Evolutionary conservation across 2,797 vertebrate species (phyloP), one percentile per base, ranked within the genome.

Genomic region (Octomys mimax): DNA sequence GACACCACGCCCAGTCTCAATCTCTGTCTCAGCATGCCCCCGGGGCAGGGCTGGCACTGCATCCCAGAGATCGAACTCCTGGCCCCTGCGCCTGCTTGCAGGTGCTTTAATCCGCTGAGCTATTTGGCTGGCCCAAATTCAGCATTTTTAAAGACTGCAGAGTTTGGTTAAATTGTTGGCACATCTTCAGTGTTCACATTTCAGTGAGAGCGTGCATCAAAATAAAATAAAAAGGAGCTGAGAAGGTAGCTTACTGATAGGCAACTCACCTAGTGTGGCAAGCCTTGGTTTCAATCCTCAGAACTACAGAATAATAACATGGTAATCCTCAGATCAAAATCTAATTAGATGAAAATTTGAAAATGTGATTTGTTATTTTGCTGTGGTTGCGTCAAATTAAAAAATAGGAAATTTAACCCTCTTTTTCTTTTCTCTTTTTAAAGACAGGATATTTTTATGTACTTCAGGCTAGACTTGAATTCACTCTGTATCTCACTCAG

Each of bases 321-420:
- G 1, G 46, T 84, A 92, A 21, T 87, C 4, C 8, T 88, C 46
- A 92, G 1, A 88, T 77, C 70, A 84, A 90, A 95, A 84, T 88
- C 39, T 85, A 92, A 78, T 85, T 64, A 61, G 21, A 70, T 80
- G 42, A 4, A 4, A 46, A 68, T 88, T 71, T 86, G 19, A 33
- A 85, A 92, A 54, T 6, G 6, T 39, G 81, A 88, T 92, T 70
- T 61, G 28, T 28, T 52, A 59, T 79, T 95, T 83, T 87, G 57
- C 73, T 36, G 7, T 83, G 82, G n/a, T 70, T 52, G 1, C 61
- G 5, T 18, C 79, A 59, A 81, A 3, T 86, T 93, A 84, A 71
- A 70, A 70, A 82, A 87, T 87, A 79, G 9, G 16, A 89, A 79
- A 59, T 26, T 62, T 78, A 91, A 86, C 46, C 24, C 0, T 54